Base-by-base conservation (phyloP, 2,888 invertebrate genomes). In the Psococerastis gibbosa region DNA sequence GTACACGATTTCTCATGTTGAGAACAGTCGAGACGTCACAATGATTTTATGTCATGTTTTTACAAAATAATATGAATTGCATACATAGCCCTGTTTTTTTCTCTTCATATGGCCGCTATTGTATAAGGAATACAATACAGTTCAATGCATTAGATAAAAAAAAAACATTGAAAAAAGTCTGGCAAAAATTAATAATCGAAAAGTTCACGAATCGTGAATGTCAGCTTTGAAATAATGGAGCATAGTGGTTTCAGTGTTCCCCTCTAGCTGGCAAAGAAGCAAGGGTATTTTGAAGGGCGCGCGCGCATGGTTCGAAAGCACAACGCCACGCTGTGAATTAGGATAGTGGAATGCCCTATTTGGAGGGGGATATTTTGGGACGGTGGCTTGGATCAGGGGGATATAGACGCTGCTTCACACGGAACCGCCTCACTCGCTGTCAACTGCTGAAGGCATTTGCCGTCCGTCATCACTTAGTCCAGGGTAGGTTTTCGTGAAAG, bases 341-440 rank as follows among this genome's bases (percentile, higher is more conserved):
- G 38, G 38, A 38, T 38, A 43, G 43, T 43, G 47, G 47, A 47
- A 46, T 49, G 45, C 50, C 48, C 44, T 48, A 47, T 50, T 48
- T 44, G 49, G 48, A 47, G 48, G 49, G 47, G 41, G 49, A 50
- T 49, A 50, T 49, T 50, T 46, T 45, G 50, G 50, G 41, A 45
- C 45, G 46, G 43, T 38, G 18, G 38, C 38, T 38, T n/a, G n/a
- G 32, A 34, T 32, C 31, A 41, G 32, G 43, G 42, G 48, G 48
- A 49, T 47, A 49, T 49, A 49, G 49, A 42, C 43, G 32, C 23
- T 35, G 38, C 43, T 13, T n/a, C 31, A 31, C 13, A 17, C 41
- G 27, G 27, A 18, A 41, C 35, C 38, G 45, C 46, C 46, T 49
- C 49, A 49, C 49, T 49, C 48, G 45, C 47, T 46, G 42, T 43